Percentiles rank a stretch among this genome's conserved stretches.
These are phyloP conservation scores for Halichoerus grypus DNA, from an alignment of 2,113 vertebrate genomes.

Conservation along the genomic window DNA sequence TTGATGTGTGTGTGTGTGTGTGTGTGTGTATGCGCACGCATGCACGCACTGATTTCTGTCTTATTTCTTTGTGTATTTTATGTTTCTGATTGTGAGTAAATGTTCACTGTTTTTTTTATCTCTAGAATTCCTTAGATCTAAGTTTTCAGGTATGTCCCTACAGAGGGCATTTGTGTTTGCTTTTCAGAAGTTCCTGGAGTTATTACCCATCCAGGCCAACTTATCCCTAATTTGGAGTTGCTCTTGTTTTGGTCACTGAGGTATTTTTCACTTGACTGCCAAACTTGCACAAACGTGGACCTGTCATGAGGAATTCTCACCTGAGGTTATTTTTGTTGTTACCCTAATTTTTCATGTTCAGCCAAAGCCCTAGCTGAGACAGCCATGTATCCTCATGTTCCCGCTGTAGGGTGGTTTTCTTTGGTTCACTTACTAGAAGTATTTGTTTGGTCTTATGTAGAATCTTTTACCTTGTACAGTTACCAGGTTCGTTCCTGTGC, in stretches of 20 bases:
- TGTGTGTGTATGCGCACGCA: neutral
- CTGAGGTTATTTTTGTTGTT: neutral
- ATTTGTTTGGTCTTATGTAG: neutral
- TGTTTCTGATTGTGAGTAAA: slow-evolving; percentile 4
- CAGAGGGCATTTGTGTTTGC: neutral
- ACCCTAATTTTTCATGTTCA: neutral
- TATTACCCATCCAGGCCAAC: too few relatives aligned
- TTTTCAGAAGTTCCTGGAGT: neutral
- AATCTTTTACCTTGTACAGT: neutral
- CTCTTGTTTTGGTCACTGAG: neutral
- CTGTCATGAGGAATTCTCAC: neutral
- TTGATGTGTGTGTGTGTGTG: neutral
- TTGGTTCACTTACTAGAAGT: neutral
- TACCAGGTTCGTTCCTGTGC: neutral
- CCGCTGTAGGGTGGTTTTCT: neutral
- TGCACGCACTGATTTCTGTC: neutral
- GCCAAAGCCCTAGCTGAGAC: neutral
- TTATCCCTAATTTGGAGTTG: neutral
- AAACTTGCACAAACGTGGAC: neutral
- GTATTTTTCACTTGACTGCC: neutral
- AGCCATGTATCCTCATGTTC: fast-evolving
- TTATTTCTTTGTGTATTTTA: neutral
- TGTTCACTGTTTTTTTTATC: neutral
- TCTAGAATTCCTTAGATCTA: neutral
- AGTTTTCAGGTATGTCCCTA: neutral